Evolutionary conservation across 2,113 vertebrate genomes (phyloP), one percentile per base, ranked within the genome.

Genomic region (Gopherus flavomarginatus): DNA sequence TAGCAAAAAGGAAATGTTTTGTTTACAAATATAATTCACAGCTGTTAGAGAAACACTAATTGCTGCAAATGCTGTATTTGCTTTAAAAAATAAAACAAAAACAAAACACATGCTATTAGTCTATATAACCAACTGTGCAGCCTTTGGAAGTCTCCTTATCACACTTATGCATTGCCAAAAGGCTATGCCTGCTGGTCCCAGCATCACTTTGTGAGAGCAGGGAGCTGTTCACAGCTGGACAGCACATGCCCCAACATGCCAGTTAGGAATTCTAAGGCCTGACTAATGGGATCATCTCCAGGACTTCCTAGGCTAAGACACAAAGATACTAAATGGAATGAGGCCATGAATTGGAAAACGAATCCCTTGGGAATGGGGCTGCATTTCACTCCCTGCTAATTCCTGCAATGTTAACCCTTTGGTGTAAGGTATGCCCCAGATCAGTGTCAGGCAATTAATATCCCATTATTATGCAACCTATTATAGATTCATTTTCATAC

Each of bases 1-100:
- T 85, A n/a, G 12, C 83, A 92, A 50, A 96, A 96, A 88, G 69
- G 78, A 88, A 96, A 92, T 11, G 50, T 38, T 79, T n/a, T 29
- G 62, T 88, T 75, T 86, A 12, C 57, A 85, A 31, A 44, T 72
- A 72, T 38, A 72, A 78, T 27, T 19, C 35, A 86, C 86, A 97
- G 29, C 57, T 42, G 16, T 75, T 57, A 79, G 44, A 54, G 87
- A 27, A 52, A 78, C 6, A 4, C 16, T 9, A 14, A 75, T 19
- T 53, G 56, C 1, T 85, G 22, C 29, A 89, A 1, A 49, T 10
- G 0, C 10, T 86, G 2, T 24, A 83, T 83, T 57, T 5, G 35
- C 19, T 72, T 62, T 31, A 62, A 22, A 22, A 72, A n/a, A 65
- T 13, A 35, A 65, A 35, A 35, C 65, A 72, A 19, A 59, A 72